Evolutionary conservation across 1,140 invertebrate species (phyloP), one percentile per base, ranked within the genome.

Genomic region (Telenomus remus): DNA sequence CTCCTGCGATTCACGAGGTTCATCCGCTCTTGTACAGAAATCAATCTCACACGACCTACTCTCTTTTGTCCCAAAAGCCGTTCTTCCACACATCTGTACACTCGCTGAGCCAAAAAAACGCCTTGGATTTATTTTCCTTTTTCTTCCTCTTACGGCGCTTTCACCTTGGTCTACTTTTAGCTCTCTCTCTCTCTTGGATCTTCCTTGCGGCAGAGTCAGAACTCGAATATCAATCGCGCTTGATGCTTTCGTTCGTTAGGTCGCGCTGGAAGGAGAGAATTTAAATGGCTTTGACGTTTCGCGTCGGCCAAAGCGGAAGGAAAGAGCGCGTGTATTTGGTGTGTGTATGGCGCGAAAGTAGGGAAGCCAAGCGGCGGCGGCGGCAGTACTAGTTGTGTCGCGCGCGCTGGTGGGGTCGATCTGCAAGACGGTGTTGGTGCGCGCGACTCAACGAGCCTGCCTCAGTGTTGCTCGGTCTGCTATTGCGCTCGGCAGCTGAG

Each of bases 401-500:
- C 19, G 12, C 2, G 14, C 2, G 33, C 16, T 13, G 14, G 44
- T 61, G 43, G 66, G 78, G 83, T 69, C 60, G 54, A 61, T 43
- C 74, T 78, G 16, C 56, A 76, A 81, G 80, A 79, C 80, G 80
- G 83, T 81, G 81, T 80, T 76, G 80, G 82, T 80, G 79, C 80
- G 82, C 80, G 79, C 79, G 65, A 78, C 60, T 64, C 54, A 66
- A 71, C 77, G 53, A 82, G 74, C 63, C 48, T 83, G 74, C 63
- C 48, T 83, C 84, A 88, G 86, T 88, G 78, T 87, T 80, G 86
- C 82, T 88, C 79, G 81, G 81, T 75, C 82, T 78, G 82, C 78
- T 80, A 81, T 63, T 51, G 72, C 80, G 80, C 79, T 59, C 68
- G 81, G 81, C 84, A 66, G 10, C 16, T 37, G n/a, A 44, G 43